A percentile compares a stretch with the other conserved stretches of the same genome.
phyloP scores from a whole-genome alignment of 2,113 vertebrate genomes.

The Caranx melampygus region DNA sequence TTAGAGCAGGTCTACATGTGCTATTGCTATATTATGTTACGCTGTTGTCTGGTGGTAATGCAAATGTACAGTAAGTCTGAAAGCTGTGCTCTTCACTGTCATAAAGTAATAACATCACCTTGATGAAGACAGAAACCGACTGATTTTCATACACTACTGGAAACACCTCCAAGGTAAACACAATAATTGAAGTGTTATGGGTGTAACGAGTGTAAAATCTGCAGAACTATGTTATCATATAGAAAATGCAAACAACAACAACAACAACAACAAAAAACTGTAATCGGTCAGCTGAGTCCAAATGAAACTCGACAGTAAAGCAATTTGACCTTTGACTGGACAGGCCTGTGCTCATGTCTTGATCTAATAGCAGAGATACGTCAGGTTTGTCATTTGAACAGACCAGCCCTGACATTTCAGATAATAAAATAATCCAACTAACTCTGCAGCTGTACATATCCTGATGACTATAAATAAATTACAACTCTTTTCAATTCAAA shows the following conservation, averaged over 20 bases:
- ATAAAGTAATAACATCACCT: conserved; percentile 6
- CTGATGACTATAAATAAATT: neutral
- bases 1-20: conserved; percentile 14
- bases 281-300: neutral
- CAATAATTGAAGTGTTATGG: neutral
- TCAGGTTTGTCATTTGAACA: conserved; percentile 26
- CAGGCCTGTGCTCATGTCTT: conserved; percentile 12
- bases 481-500: conserved; percentile 11
- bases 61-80: neutral
- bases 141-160: neutral
- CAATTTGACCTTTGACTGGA: conserved; percentile 25
- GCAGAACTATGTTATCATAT: neutral
- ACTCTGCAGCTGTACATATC: neutral
- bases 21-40: neutral
- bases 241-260: neutral
- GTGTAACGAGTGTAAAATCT: neutral
- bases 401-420: conserved; percentile 31
- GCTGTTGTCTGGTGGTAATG: neutral
- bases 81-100: conserved; percentile 1
- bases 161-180: neutral
- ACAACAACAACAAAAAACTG: neutral
- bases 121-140: conserved; percentile 10
- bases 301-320: conserved; percentile 18
- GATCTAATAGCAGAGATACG: conserved; percentile 18
- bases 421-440: conserved; percentile 10